Evolutionary conservation across 35 echinoderm and acorn worm genomes (phyloP).

Genomic region (Chiridota heheva): DNA sequence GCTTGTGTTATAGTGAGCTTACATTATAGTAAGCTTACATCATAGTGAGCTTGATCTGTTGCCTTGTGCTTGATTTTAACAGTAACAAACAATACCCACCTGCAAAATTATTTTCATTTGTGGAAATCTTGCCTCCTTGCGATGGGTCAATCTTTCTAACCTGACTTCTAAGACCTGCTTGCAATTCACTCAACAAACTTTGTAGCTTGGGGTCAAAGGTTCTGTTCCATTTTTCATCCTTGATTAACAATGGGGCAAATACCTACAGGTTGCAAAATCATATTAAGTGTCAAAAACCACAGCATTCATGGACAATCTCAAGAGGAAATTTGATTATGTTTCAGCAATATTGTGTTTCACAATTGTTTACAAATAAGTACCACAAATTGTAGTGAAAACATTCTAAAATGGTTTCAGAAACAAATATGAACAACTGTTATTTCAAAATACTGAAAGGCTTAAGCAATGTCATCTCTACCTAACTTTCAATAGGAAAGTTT

Average conservation of each 20-base stretch:
- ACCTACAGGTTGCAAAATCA: conserved; percentile 59
- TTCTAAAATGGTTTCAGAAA: neutral
- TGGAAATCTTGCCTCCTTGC: conserved; percentile 35
- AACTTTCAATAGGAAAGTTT: too few species aligned
- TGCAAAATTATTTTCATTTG: conserved; percentile 78
- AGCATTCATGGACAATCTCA: neutral
- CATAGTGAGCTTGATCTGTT: too few species aligned
- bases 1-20: too few species aligned
- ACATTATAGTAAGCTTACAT: too few species aligned
- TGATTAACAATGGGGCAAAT: conserved; percentile 88
- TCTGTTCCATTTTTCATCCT: conserved; percentile 91
- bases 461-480: too few species aligned
- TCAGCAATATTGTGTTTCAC: neutral
- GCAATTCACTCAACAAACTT: conserved; percentile 88
- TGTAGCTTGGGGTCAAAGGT: conserved; percentile 97
- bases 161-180: conserved; percentile 82
- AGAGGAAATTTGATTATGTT: neutral
- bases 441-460: too few species aligned
- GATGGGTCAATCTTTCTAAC: conserved; percentile 83
- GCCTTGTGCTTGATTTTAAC: too few species aligned
- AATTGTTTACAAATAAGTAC: neutral
- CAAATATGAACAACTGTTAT: too few species aligned
- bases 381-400: neutral
- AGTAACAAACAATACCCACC: conserved; percentile 26
- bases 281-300: neutral